These are phyloP conservation scores for Heliothis peltigera DNA, from an alignment of 2,888 invertebrate genomes.

Conservation along the genomic window DNA sequence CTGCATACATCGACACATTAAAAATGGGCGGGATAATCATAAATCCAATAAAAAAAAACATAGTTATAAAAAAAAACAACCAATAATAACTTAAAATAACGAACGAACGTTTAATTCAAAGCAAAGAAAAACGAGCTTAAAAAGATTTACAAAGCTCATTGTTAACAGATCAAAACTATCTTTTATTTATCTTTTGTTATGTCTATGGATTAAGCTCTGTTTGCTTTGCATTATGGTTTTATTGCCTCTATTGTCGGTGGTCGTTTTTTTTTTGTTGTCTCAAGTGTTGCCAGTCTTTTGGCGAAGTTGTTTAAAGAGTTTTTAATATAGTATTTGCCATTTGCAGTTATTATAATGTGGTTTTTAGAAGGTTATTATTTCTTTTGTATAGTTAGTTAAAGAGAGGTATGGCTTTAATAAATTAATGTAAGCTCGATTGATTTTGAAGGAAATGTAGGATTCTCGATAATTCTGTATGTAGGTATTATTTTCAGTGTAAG, in stretches of 20 bases:
- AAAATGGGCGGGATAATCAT: constrained; percentile 31
- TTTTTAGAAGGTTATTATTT: constrained; percentile 20
- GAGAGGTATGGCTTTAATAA: constrained; percentile 8
- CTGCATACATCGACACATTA: constrained; percentile 35
- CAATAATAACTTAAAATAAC: constrained; percentile 44
- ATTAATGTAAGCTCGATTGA: constrained; percentile 37
- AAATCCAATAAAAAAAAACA: constrained; percentile 43
- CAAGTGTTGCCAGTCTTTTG: constrained; percentile 61
- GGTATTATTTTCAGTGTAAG: too few relatives aligned
- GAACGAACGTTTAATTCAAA: constrained; percentile 41
- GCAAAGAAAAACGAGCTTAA: constrained; percentile 46
- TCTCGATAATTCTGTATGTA: too few relatives aligned
- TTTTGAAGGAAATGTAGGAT: not conserved
- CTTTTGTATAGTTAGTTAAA: constrained; percentile 21
- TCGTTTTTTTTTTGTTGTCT: constrained; percentile 60
- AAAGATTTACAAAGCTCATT: constrained; percentile 54
- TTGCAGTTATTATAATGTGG: constrained; percentile 9
- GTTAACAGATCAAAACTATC: constrained; percentile 67
- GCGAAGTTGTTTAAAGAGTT: constrained; percentile 17
- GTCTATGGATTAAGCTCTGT: constrained; percentile 62
- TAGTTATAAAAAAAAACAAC: constrained; percentile 47
- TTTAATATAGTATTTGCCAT: constrained; percentile 34
- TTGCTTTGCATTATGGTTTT: constrained; percentile 61
- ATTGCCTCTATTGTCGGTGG: constrained; percentile 52
- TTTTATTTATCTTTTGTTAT: constrained; percentile 61